Evolutionary conservation across 2,888 invertebrate species (phyloP).

Genomic region (Chymomyza procnemis): DNA sequence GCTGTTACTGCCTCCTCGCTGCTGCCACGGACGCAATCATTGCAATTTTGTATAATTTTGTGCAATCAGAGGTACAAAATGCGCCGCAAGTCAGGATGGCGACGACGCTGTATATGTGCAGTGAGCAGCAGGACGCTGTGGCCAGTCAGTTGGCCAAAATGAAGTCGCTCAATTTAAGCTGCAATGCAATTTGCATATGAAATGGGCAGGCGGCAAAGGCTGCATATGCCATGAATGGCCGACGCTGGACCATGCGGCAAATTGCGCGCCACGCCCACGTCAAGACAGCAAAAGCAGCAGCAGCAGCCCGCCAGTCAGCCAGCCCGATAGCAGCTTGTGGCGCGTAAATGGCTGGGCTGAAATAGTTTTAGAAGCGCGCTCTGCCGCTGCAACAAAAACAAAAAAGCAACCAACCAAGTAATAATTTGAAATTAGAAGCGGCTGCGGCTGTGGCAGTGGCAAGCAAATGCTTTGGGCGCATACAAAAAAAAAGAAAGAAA

Average conservation of each 20-base stretch:
- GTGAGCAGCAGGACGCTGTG: slow-evolving; percentile 9
- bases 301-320: no score
- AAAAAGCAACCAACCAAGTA: no score
- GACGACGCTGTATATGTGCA: background rate
- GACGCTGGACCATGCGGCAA: slow-evolving; percentile 31
- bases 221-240: background rate
- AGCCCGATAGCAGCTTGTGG: slow-evolving; percentile 9
- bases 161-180: slow-evolving; percentile 72
- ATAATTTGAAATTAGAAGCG: slow-evolving; percentile 50
- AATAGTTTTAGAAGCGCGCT: slow-evolving; percentile 37
- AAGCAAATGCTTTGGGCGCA: slow-evolving; percentile 1
- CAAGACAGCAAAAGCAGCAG: slow-evolving; percentile 62
- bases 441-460: slow-evolving; percentile 23
- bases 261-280: slow-evolving; percentile 60
- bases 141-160: slow-evolving; percentile 49
- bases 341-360: slow-evolving; percentile 9
- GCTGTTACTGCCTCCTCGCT: slow-evolving; percentile 30
- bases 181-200: slow-evolving; percentile 74
- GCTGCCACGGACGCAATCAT: slow-evolving; percentile 60
- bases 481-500: slow-evolving; percentile 8
- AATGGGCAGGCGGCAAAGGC: slow-evolving; percentile 21
- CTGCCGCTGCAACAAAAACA: no score
- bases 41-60: slow-evolving; percentile 77
- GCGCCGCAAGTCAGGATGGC: slow-evolving; percentile 47
- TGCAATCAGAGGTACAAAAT: slow-evolving; percentile 54